These are phyloP conservation scores for Caenorhabditis wallacei DNA, from an alignment of 2,888 invertebrate species.

Conservation along the genomic window DNA sequence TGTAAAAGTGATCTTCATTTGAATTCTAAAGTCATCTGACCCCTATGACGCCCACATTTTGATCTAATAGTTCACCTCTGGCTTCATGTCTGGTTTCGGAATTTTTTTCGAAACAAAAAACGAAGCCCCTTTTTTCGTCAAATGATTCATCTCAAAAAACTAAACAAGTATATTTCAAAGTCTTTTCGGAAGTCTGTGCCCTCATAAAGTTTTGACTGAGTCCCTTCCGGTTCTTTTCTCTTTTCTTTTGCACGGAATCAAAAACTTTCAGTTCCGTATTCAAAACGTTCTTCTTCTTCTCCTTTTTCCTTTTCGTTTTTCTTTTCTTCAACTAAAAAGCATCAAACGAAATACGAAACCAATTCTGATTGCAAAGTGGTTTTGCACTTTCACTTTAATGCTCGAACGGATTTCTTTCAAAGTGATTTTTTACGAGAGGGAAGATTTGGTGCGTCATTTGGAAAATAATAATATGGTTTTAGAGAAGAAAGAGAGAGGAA, in stretches of 20 bases:
- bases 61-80: not conserved
- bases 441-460: constrained; percentile 16
- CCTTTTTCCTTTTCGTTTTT: too few species aligned
- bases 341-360: constrained; percentile 38
- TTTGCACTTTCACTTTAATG: constrained; percentile 36
- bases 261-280: constrained; percentile 37
- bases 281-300: constrained; percentile 19
- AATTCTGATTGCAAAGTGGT: constrained; percentile 11
- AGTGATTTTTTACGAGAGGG: constrained; percentile 25
- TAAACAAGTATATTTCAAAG: too few species aligned
- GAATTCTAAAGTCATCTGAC: too few species aligned
- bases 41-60: not conserved
- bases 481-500: not conserved
- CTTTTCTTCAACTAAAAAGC: not conserved
- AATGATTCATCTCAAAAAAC: not conserved
- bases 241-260: constrained; percentile 12
- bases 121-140: not conserved
- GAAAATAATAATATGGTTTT: constrained; percentile 1
- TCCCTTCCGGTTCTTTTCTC: constrained; percentile 6
- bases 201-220: too few species aligned
- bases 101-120: not conserved
- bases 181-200: too few species aligned
- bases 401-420: constrained; percentile 40
- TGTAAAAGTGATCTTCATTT: too few species aligned
- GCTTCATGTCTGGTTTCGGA: constrained; percentile 1